A percentile compares a stretch with the other conserved stretches of the same genome.
These are phyloP conservation scores for Alcis repandata DNA, from an alignment of 2,888 invertebrate species.

Conservation along the genomic window DNA sequence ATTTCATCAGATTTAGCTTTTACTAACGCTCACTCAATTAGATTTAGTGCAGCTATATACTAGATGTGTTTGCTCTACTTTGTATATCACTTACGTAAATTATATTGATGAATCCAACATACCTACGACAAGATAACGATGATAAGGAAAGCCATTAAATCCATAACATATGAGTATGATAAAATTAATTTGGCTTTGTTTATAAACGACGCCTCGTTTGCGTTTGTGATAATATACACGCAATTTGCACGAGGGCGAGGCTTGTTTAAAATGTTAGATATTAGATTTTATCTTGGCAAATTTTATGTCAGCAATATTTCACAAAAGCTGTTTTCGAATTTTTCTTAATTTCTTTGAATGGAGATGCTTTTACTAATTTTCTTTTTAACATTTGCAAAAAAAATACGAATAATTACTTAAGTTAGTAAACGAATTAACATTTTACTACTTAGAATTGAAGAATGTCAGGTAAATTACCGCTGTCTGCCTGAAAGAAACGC, in stretches of 20 bases:
- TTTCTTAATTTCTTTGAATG: no score
- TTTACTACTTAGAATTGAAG: not conserved
- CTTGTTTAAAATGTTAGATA: slow-evolving; percentile 10
- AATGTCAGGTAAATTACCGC: not conserved
- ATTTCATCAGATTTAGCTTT: slow-evolving; percentile 29
- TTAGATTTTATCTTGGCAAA: not conserved
- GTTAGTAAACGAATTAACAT: not conserved
- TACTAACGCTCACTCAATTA: slow-evolving; percentile 23
- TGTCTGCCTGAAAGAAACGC: not conserved
- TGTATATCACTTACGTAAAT: slow-evolving; percentile 22
- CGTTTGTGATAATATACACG: slow-evolving; percentile 31
- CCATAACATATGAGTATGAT: slow-evolving; percentile 32
- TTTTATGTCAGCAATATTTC: not conserved
- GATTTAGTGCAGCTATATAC: slow-evolving; percentile 32
- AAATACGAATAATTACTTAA: no score
- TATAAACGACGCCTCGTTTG: slow-evolving; percentile 26
- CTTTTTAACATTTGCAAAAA: no score
- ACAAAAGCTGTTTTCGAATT: no score
- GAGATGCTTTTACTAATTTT: no score
- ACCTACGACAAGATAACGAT: slow-evolving; percentile 29
- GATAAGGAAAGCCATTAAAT: slow-evolving; percentile 38
- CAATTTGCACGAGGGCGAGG: slow-evolving; percentile 33
- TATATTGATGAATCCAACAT: slow-evolving; percentile 30
- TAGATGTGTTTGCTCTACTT: slow-evolving; percentile 22
- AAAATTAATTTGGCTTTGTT: slow-evolving; percentile 41